Evolutionary conservation across 2,888 invertebrate genomes (phyloP).

Genomic region (Sturmia bella): DNA sequence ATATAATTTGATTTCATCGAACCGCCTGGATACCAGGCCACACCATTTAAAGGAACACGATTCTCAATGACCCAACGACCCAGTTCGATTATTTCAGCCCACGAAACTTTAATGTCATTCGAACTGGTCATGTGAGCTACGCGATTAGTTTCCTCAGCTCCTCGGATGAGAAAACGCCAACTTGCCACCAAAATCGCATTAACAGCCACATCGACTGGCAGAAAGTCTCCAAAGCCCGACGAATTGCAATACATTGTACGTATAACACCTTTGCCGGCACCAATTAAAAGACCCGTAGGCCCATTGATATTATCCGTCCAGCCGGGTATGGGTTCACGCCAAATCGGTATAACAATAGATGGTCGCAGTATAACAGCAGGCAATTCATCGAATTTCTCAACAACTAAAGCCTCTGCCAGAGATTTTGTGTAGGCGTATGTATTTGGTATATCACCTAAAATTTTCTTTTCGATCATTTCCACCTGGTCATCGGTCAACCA

Average conservation of each 20-base stretch:
- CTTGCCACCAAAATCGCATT: slow-evolving; percentile 84
- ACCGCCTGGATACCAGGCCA: slow-evolving; percentile 93
- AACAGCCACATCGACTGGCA: slow-evolving; percentile 91
- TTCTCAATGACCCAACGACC: slow-evolving; percentile 89
- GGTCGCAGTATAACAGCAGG: slow-evolving; percentile 92
- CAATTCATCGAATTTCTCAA: slow-evolving; percentile 88
- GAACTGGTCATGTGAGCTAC: slow-evolving; percentile 91
- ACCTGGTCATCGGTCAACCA: slow-evolving; percentile 90
- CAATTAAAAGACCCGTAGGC: slow-evolving; percentile 91
- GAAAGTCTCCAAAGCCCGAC: slow-evolving; percentile 89
- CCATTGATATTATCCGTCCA: slow-evolving; percentile 98
- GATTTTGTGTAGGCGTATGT: slow-evolving; percentile 97
- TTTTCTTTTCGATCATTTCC: slow-evolving; percentile 85
- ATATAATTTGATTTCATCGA: slow-evolving; percentile 91
- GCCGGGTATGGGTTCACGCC: slow-evolving; percentile 92
- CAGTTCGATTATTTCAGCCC: slow-evolving; percentile 93
- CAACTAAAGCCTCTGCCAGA: slow-evolving; percentile 91
- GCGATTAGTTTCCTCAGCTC: slow-evolving; percentile 76
- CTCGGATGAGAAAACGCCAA: slow-evolving; percentile 76
- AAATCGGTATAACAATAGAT: slow-evolving; percentile 94
- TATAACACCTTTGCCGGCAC: slow-evolving; percentile 93
- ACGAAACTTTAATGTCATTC: slow-evolving; percentile 90
- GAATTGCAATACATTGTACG: slow-evolving; percentile 93
- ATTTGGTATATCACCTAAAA: slow-evolving; percentile 91
- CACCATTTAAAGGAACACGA: slow-evolving; percentile 92